Percentiles rank a stretch among this genome's conserved stretches.
phyloP scores from a whole-genome alignment of 2,113 vertebrate genomes.

The Rattus norvegicus region GRCr8 NC_086035.1:14735001-14735500 shows the following conservation, averaged over 20 bases:
- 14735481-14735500: background rate
- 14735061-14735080: too few relatives aligned
- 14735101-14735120: too few relatives aligned
- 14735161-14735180: too few relatives aligned
- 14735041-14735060: too few relatives aligned
- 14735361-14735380: background rate
- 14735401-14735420: background rate
- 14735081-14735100: too few relatives aligned
- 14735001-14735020: too few relatives aligned
- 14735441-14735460: background rate
- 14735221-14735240: too few relatives aligned
- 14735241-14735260: background rate
- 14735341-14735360: background rate
- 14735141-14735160: too few relatives aligned
- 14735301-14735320: background rate
- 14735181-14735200: too few relatives aligned
- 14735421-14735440: background rate
- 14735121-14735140: too few relatives aligned
- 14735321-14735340: background rate
- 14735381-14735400: background rate
- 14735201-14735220: too few relatives aligned
- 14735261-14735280: background rate
- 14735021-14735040: too few relatives aligned
- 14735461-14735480: background rate
- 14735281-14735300: background rate